Evolutionary conservation across 2,888 invertebrate genomes (phyloP).

Genomic region (Synergus laeviventris): DNA sequence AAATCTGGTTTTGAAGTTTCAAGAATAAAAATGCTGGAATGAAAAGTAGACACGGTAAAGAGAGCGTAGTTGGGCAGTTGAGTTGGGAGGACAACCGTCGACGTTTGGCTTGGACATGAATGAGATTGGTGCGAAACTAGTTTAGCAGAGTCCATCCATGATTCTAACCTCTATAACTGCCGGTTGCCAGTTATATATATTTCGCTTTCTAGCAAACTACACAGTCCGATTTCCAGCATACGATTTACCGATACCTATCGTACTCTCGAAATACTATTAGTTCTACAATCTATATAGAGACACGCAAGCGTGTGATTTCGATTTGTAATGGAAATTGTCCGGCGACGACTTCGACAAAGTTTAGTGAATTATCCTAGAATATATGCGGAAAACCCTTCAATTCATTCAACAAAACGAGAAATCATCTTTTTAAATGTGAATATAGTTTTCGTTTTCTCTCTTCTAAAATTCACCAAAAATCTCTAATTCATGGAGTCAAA

Average conservation of each 20-base stretch:
- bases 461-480: no score
- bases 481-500: no score
- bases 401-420: neutral
- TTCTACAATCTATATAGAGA: neutral
- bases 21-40: slow-evolving; percentile 18
- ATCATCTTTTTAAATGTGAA: neutral
- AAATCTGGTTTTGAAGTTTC: neutral
- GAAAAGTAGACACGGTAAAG: slow-evolving; percentile 18
- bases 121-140: slow-evolving; percentile 37
- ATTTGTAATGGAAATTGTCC: slow-evolving; percentile 33
- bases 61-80: slow-evolving; percentile 13
- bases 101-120: slow-evolving; percentile 29
- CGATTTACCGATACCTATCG: slow-evolving; percentile 17
- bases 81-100: slow-evolving; percentile 29
- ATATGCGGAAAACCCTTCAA: neutral
- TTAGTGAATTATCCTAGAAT: slow-evolving; percentile 30
- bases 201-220: slow-evolving; percentile 14
- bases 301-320: slow-evolving; percentile 5
- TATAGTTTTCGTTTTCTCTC: neutral
- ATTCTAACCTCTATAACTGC: slow-evolving; percentile 13
- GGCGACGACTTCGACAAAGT: slow-evolving; percentile 24
- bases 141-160: slow-evolving; percentile 18
- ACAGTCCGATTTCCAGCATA: slow-evolving; percentile 12
- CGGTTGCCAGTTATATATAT: slow-evolving; percentile 12
- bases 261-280: slow-evolving; percentile 6